Evolutionary conservation across 2,113 vertebrate species (phyloP).

Genomic region (Patagioenas fasciata): DNA sequence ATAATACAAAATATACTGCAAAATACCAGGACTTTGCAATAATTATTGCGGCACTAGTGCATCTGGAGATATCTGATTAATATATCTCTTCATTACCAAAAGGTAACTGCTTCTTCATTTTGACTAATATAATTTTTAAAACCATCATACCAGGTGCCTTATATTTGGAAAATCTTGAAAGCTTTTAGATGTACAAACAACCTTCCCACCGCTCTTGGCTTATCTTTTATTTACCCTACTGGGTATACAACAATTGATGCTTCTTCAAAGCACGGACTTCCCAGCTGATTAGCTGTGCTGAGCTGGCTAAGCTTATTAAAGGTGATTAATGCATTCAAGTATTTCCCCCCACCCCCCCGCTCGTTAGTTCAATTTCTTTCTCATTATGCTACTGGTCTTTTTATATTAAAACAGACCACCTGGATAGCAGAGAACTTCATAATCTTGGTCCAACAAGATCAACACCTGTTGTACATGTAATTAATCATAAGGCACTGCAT

Average conservation of each 20-base stretch:
- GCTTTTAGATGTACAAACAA: slow-evolving; percentile 48
- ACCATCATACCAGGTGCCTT: slow-evolving; percentile 42
- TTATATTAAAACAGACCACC: slow-evolving; percentile 72
- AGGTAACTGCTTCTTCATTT: slow-evolving; percentile 5
- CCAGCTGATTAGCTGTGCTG: slow-evolving; percentile 37
- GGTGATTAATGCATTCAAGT: slow-evolving; percentile 69
- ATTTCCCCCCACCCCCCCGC: not conserved
- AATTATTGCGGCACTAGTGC: not conserved
- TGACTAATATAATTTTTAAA: slow-evolving; percentile 15
- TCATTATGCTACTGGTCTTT: slow-evolving; percentile 67
- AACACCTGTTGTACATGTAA: slow-evolving; percentile 69
- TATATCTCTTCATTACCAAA: not conserved
- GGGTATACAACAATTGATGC: slow-evolving; percentile 30
- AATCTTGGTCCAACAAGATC: slow-evolving; percentile 66
- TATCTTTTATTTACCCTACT: slow-evolving; percentile 61
- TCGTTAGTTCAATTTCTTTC: slow-evolving; percentile 66
- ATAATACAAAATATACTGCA: not conserved
- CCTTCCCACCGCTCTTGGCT: slow-evolving; percentile 37
- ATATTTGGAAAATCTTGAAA: slow-evolving; percentile 59
- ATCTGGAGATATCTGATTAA: slow-evolving; percentile 25
- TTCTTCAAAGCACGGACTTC: slow-evolving; percentile 59
- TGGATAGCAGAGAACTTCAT: slow-evolving; percentile 66
- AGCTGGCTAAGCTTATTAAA: slow-evolving; percentile 67
- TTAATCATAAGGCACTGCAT: slow-evolving; percentile 51
- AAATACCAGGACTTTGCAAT: not conserved